These are phyloP conservation scores for Harlomillsia oculata DNA, from an alignment of 1,140 invertebrate genomes.

Conservation along the genomic window DNA sequence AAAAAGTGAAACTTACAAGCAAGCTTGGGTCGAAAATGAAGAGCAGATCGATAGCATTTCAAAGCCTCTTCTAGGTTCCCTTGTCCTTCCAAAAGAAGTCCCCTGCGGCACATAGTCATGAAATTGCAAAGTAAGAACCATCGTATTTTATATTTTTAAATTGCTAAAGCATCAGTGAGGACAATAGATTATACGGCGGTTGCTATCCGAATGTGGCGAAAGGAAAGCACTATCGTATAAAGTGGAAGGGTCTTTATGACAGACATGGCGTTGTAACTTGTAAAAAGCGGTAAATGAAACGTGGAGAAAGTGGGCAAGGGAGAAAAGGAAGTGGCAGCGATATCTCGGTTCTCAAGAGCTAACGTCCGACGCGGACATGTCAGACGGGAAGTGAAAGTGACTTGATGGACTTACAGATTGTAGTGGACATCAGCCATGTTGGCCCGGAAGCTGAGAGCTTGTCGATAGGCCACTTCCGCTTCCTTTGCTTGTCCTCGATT, in stretches of 20 bases:
- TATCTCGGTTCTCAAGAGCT: neutral
- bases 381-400: neutral
- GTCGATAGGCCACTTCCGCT: constrained; percentile 76
- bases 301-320: neutral
- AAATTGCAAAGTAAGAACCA: too few species aligned
- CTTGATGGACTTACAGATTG: constrained; percentile 74
- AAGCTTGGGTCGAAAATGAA: constrained; percentile 84
- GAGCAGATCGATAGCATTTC: constrained; percentile 81
- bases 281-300: neutral
- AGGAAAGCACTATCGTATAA: too few species aligned
- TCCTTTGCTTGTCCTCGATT: constrained; percentile 69
- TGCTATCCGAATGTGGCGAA: too few species aligned
- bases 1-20: constrained; percentile 65
- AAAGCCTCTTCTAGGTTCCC: constrained; percentile 79
- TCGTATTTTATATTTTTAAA: too few species aligned
- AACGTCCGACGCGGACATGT: neutral
- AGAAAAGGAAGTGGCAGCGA: neutral
- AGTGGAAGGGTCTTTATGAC: too few species aligned
- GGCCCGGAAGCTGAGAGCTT: constrained; percentile 72
- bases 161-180: too few species aligned
- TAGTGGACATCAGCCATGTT: constrained; percentile 97
- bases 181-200: too few species aligned
- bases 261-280: too few species aligned
- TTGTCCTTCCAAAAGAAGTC: constrained; percentile 82
- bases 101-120: too few species aligned